Base-by-base conservation (phyloP, 2,888 invertebrate genomes). In the Drosophila merina region DNA sequence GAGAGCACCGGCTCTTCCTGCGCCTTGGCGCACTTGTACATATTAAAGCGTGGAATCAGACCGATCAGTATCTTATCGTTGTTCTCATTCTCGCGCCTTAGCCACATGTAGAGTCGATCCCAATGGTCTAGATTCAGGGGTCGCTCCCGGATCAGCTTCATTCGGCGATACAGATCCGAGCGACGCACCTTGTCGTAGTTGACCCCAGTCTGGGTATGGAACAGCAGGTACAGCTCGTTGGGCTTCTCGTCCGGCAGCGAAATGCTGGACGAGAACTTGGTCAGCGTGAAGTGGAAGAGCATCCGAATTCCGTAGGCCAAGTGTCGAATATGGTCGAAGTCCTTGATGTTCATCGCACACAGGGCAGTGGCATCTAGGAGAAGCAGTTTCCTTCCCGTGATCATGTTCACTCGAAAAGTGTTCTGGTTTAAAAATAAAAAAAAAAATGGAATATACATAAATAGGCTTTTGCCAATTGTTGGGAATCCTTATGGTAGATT, bases 171-270 rank as follows among this genome's bases (percentile, higher is more conserved):
- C 0, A 94, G 81, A 55, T 93, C 93, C 0, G 91, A 90, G 45
- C 93, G 93, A 77, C 75, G 92, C 64, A 92, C 82, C 2, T 90
- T 85, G 0, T 93, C 93, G 90, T 93, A 93, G 25, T 73, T 90
- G 0, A 92, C 90, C 0, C 94, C 94, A 0, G 93, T 93, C 44
- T 92, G 90, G 0, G 93, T 91, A 20, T 93, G 92, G 89, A 93
- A 93, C 84, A 92, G 89, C 1, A 93, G 91, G 69, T 92, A 93
- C n/a, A 93, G 91, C 0, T 93, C 93, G 0, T 92, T 76, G 0
- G 93, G 93, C 40, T 92, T 91, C 50, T 86, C 86, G 5, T 79
- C 76, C 1, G 83, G 86, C 49, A 75, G 25, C 3, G 86, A 69
- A 5, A 88, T 59, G 31, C 62, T 72, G 45, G 25, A 47, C 25